These are phyloP conservation scores for Corythaixoides concolor DNA, from an alignment of 2,113 vertebrate genomes.

Conservation along the genomic window DNA sequence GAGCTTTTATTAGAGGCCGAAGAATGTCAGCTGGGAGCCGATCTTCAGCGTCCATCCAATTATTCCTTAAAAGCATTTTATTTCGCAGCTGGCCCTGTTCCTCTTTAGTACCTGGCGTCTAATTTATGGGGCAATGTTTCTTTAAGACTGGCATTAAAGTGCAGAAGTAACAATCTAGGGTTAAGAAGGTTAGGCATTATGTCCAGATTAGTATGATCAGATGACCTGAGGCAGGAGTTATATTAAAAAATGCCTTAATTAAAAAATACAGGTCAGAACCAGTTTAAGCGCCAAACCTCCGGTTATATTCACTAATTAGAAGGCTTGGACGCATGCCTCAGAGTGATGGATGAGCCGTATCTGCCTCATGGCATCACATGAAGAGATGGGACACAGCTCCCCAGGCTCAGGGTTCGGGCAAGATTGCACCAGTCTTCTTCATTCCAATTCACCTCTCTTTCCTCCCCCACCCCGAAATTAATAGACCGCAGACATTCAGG, in stretches of 20 bases:
- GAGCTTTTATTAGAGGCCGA: background rate
- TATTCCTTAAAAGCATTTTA: background rate
- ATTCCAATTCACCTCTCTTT: slow-evolving; percentile 10
- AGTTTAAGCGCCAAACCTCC: slow-evolving; percentile 9
- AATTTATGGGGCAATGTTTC: slow-evolving; percentile 5
- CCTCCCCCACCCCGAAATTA: too few relatives aligned
- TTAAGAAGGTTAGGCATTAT: slow-evolving; percentile 14
- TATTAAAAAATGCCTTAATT: slow-evolving; percentile 65
- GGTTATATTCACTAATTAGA: slow-evolving; percentile 61
- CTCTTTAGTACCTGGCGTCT: background rate
- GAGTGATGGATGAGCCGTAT: slow-evolving; percentile 58
- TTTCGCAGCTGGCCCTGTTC: background rate
- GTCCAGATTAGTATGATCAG: slow-evolving; percentile 30
- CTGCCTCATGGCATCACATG: background rate
- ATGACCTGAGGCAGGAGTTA: slow-evolving; percentile 46
- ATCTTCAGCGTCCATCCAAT: background rate
- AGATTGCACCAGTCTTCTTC: background rate
- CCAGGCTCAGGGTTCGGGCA: background rate
- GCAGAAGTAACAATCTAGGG: background rate
- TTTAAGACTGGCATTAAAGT: background rate
- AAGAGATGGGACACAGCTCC: background rate
- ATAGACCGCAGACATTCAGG: background rate
- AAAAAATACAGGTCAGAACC: slow-evolving; percentile 57
- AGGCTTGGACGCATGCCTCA: background rate
- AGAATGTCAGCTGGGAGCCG: background rate